Base-by-base conservation (phyloP, 1,140 invertebrate genomes). In the Carposina sasakii region DNA sequence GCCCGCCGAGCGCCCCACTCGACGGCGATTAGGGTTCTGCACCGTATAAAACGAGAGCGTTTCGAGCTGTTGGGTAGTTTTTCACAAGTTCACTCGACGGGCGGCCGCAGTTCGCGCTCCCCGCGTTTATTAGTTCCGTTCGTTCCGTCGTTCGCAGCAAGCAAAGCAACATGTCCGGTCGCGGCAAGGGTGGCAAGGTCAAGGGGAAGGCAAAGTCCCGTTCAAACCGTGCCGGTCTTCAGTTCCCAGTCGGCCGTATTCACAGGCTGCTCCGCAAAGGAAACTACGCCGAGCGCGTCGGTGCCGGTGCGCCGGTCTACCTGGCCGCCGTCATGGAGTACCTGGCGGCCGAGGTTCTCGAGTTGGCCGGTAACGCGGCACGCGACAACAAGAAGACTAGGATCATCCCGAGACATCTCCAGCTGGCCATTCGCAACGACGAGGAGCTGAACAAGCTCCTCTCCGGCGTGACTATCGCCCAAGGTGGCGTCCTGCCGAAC, bases 391-490 rank as follows among this genome's bases (percentile, higher is more conserved):
- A 89, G 20, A 78, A 76, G 44, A 57, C 37, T 85, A 88, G 94
- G 46, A 92, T 96, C 30, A 92, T 92, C 43, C 95, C 95, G 0
- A 87, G 94, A 40, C 94, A 97, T 71, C 85, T 96, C 1, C 89
- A 95, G 52, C 74, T 96, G 37, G 95, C 94, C 5, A 92, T 96
- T 15, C 87, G 92, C 24, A 95, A 95, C 76, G 95, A 97, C 81
- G 93, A 95, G 58, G 94, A 96, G 70, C 81, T 96, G 53, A 93
- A 92, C 67, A 91, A 90, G 71, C 85, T 96, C 39, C 72, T 96
- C 10, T 87, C 89, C 33, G 91, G 93, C 40, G 93, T 95, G 0
- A 95, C 93, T 2, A 95, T 96, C 57, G 91, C 94, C 9, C 90
- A 94, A 71, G 93, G 93, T 52, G 94, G 94, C 56, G 94, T 96